phyloP scores from a whole-genome alignment of 1,140 invertebrate species.

The Drosophila nigrodunni region DNA sequence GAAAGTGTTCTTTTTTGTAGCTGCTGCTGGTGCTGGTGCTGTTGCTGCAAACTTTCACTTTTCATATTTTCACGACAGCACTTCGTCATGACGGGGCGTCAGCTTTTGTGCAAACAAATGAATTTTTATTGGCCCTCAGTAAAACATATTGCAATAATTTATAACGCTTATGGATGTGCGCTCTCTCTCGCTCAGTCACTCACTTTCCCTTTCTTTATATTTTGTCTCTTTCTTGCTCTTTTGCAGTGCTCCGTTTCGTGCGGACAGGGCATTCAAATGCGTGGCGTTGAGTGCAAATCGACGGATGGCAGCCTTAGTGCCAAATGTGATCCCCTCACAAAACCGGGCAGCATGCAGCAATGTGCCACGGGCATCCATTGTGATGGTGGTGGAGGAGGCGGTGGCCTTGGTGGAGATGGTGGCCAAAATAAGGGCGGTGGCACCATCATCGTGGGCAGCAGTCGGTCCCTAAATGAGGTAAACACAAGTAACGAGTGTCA shows the following conservation, averaged over 20 bases:
- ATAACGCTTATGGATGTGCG: slow-evolving; percentile 55
- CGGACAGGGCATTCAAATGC: slow-evolving; percentile 92
- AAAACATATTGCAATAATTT: slow-evolving; percentile 78
- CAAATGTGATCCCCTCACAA: slow-evolving; percentile 86
- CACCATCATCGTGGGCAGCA: slow-evolving; percentile 81
- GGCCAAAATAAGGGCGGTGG: slow-evolving; percentile 59
- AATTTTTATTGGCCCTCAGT: slow-evolving; percentile 52
- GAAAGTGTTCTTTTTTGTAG: not conserved
- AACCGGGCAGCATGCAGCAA: slow-evolving; percentile 87
- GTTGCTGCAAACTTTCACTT: slow-evolving; percentile 34
- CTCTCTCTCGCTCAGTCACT: not conserved
- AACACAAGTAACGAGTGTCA: slow-evolving; percentile 16
- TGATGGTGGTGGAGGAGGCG: slow-evolving; percentile 42
- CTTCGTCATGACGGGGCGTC: slow-evolving; percentile 54
- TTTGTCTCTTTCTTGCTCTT: not conserved
- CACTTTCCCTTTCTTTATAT: not conserved
- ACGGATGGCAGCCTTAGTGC: slow-evolving; percentile 79
- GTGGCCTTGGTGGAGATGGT: slow-evolving; percentile 10
- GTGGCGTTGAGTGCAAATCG: slow-evolving; percentile 91
- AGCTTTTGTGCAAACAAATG: slow-evolving; percentile 69
- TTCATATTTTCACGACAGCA: slow-evolving; percentile 42
- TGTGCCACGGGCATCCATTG: slow-evolving; percentile 90
- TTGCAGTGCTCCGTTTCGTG: slow-evolving; percentile 94
- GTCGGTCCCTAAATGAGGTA: slow-evolving; percentile 69
- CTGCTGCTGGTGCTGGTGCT: slow-evolving; percentile 8